Conservation (phyloP, 2,797 vertebrate species). For the Echeneis naucrates region DNA sequence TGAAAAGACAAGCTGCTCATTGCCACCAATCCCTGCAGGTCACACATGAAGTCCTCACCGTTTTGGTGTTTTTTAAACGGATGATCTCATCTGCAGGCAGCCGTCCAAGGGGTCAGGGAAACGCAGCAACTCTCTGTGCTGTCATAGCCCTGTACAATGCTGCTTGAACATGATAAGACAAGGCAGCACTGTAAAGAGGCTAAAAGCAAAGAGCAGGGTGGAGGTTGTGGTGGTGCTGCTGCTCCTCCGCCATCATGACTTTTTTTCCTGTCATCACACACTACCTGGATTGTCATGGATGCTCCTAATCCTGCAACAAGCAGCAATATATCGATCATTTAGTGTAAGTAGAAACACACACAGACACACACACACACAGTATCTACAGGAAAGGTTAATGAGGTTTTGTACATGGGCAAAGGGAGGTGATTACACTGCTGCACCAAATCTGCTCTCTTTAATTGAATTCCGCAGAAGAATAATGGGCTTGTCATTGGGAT, state of each 20-base stretch:
- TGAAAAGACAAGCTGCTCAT: background rate
- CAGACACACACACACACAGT: background rate
- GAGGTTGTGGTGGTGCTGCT: constrained; percentile 4
- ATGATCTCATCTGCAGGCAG: constrained; percentile 67
- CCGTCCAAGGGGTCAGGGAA: constrained; percentile 55
- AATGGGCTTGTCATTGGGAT: constrained; percentile 48
- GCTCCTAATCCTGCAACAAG: constrained; percentile 64
- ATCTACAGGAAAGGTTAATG: background rate
- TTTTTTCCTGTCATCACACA: constrained; percentile 27
- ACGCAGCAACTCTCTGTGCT: constrained; percentile 79
- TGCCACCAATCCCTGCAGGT: background rate
- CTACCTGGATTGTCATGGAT: constrained; percentile 40
- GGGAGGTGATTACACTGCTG: constrained; percentile 7
- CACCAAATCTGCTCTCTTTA: constrained; percentile 36
- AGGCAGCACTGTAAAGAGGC: constrained; percentile 91
- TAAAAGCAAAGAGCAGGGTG: constrained; percentile 84
- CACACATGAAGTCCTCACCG: constrained; percentile 4
- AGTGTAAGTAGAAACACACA: background rate
- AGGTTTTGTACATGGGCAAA: constrained; percentile 1
- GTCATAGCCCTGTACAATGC: constrained; percentile 92
- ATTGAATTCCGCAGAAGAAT: constrained; percentile 41
- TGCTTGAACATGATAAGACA: constrained; percentile 88
- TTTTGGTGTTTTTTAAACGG: constrained; percentile 21
- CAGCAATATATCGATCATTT: constrained; percentile 44
- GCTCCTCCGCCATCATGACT: constrained; percentile 54